Conservation (phyloP, 2,888 invertebrate species). For the Noctua comes region DNA sequence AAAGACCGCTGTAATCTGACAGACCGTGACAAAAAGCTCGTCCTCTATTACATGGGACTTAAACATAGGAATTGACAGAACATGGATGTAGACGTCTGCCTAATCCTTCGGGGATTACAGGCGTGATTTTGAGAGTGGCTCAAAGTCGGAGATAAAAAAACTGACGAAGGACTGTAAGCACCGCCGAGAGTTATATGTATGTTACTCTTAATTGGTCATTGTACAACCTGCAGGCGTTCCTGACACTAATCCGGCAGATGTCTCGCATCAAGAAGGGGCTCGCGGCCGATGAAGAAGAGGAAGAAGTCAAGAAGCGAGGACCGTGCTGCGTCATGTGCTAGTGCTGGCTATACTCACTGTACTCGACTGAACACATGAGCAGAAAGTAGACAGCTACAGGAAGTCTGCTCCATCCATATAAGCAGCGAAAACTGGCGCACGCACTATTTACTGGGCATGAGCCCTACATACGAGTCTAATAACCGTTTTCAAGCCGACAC, state of each 20-base stretch:
- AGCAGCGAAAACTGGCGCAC: neutral
- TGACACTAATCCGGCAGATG: slow-evolving; percentile 83
- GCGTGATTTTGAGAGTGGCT: neutral
- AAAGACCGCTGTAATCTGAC: neutral
- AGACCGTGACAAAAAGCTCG: neutral
- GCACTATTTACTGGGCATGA: neutral
- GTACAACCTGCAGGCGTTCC: slow-evolving; percentile 79
- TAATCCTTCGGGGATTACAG: neutral
- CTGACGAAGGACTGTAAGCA: neutral
- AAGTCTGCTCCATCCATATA: neutral
- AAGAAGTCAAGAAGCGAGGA: slow-evolving; percentile 61
- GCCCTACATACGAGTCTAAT: neutral
- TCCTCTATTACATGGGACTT: neutral
- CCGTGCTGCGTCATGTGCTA: slow-evolving; percentile 78
- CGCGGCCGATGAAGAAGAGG: slow-evolving; percentile 64
- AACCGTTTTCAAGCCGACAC: neutral
- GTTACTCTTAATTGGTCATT: slow-evolving; percentile 2
- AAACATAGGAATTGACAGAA: neutral
- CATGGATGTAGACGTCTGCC: neutral
- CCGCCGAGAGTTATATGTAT: neutral
- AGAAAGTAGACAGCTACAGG: neutral
- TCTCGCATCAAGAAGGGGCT: slow-evolving; percentile 81
- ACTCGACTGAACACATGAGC: slow-evolving; percentile 25
- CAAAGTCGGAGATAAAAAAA: neutral
- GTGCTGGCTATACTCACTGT: slow-evolving; percentile 1